Base-by-base conservation (phyloP, 2,888 invertebrate genomes). In the Podabrus alpinus region DNA sequence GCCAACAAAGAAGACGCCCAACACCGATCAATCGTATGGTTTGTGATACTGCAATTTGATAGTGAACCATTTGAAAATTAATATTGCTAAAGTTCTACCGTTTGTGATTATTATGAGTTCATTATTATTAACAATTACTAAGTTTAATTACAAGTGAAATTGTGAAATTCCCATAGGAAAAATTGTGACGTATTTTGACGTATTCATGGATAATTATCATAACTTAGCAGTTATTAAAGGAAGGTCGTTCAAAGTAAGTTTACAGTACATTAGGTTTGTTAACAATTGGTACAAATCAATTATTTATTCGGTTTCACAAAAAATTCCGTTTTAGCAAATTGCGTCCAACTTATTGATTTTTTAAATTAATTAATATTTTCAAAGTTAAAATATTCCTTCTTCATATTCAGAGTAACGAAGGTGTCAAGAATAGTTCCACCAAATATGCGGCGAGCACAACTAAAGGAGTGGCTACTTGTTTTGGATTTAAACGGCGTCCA, bases 391-490 rank as follows among this genome's bases (percentile, higher is more conserved):
- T 7, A 45, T n/a, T 45, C n/a, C 1, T 45, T 45, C n/a, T n/a
- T 45, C 45, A n/a, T 45, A 45, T 45, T 45, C 45, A 45, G 45
- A 45, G 45, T n/a, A 45, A 45, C n/a, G 45, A 45, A 45, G n/a
- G 45, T n/a, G n/a, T 7, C 19, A 64, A 64, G n/a, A 64, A 64
- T 19, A 17, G 89, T 89, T 85, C 91, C 90, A 82, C 88, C 89
- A 79, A 88, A 45, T 68, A 59, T 59, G 9, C 25, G 9, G 62
- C 24, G 89, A 83, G 75, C 79, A 86, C 75, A 89, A 91, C 90
- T 76, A 90, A 92, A 78, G 95, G 95, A 69, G 93, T 94, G 78
- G 93, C 95, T 74, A 95, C 94, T 85, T 95, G 95, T 62, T 95
- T 95, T 86, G 95, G 95, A 67, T 95, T 95, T 88, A 92, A 93